phyloP scores from a whole-genome alignment of 2,888 invertebrate species.

The Nysson spinosus region DNA sequence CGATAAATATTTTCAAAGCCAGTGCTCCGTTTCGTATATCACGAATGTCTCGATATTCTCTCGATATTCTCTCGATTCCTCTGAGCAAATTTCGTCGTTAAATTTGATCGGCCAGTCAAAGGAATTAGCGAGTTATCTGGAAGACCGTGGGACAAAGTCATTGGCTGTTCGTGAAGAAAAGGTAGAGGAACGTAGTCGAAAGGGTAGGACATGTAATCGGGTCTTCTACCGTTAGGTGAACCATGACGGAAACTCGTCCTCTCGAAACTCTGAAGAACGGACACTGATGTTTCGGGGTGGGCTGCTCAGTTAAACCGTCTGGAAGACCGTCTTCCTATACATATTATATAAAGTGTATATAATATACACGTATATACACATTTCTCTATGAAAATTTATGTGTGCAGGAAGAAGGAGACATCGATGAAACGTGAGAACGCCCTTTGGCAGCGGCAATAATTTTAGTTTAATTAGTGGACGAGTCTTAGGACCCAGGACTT shows the following conservation, averaged over 20 bases:
- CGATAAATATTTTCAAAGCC: too few species aligned
- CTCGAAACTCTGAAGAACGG: slow-evolving; percentile 71
- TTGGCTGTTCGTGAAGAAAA: slow-evolving; percentile 44
- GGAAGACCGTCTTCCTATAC: slow-evolving; percentile 66
- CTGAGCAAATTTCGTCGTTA: too few species aligned
- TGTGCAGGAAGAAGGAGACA: slow-evolving; percentile 4
- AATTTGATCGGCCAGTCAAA: slow-evolving; percentile 61
- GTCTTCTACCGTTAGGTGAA: slow-evolving; percentile 64
- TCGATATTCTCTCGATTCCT: too few species aligned
- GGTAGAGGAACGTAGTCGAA: slow-evolving; percentile 37
- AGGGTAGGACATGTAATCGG: slow-evolving; percentile 35
- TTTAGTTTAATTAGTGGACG: slow-evolving; percentile 52
- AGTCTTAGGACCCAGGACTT: slow-evolving; percentile 41
- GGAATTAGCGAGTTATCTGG: slow-evolving; percentile 65
- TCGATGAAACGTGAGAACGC: slow-evolving; percentile 55
- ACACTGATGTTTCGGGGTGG: slow-evolving; percentile 47
- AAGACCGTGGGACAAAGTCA: slow-evolving; percentile 62
- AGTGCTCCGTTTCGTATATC: too few species aligned
- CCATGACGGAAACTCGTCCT: slow-evolving; percentile 69
- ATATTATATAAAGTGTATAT: slow-evolving; percentile 41
- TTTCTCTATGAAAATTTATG: neutral
- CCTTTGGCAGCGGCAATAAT: slow-evolving; percentile 45
- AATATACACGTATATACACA: slow-evolving; percentile 16
- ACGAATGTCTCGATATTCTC: too few species aligned
- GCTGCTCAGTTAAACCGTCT: slow-evolving; percentile 57